These are phyloP conservation scores for Achatina immaculata DNA, from an alignment of 1,140 invertebrate genomes.

Conservation along the genomic window DNA sequence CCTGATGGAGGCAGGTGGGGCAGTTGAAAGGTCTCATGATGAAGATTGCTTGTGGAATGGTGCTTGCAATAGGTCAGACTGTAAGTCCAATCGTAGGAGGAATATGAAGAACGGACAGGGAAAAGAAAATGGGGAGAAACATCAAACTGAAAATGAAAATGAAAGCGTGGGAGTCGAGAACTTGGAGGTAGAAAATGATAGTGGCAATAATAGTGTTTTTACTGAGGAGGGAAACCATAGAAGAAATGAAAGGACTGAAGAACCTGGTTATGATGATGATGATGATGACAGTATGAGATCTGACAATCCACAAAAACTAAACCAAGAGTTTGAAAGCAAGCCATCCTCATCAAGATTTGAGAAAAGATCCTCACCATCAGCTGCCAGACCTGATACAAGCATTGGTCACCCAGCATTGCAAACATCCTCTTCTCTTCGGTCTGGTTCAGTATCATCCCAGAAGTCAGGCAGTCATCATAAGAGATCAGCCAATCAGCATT, in stretches of 20 bases:
- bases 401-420: not conserved
- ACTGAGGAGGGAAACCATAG: not conserved
- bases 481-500: not conserved
- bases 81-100: slow-evolving; percentile 23
- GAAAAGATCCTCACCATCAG: not conserved
- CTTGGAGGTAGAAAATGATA: not conserved
- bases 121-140: not conserved
- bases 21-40: slow-evolving; percentile 28
- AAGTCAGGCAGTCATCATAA: not conserved
- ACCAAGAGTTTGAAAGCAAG: not conserved
- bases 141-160: not conserved
- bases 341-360: not conserved
- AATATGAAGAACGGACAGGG: slow-evolving; percentile 35
- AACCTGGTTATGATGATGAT: not conserved
- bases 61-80: slow-evolving; percentile 37
- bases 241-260: not conserved
- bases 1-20: slow-evolving; percentile 16
- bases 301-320: not conserved
- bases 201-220: no score
- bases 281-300: not conserved
- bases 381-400: not conserved
- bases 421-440: not conserved
- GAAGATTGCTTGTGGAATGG: slow-evolving; percentile 34
- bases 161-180: not conserved
- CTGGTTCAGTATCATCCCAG: not conserved